Conservation (phyloP, 2,113 vertebrate genomes). For the Triplophysa rosa region DNA sequence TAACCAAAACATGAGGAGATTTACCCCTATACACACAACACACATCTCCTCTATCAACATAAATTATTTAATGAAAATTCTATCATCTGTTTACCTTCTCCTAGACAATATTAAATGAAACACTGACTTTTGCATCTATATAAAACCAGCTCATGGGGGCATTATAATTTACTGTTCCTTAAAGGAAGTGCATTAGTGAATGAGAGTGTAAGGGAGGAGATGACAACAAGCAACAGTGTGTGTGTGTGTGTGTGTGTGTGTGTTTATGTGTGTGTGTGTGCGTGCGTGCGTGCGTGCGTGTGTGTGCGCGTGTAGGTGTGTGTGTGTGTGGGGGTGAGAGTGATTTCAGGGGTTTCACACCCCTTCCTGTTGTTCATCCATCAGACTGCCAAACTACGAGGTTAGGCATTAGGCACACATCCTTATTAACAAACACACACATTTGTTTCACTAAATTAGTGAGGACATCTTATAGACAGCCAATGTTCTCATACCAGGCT, state of each 20-base stretch:
- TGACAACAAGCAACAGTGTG: background rate
- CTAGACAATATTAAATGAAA: background rate
- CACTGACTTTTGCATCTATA: background rate
- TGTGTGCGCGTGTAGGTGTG: too few species aligned
- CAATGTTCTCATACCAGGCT: too few species aligned
- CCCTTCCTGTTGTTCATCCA: constrained; percentile 30
- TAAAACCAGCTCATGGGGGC: background rate
- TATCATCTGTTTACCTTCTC: too few species aligned
- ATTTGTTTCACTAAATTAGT: too few species aligned
- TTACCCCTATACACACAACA: background rate
- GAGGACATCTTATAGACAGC: too few species aligned
- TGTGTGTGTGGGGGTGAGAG: too few species aligned
- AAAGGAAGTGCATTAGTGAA: constrained; percentile 21
- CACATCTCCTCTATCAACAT: background rate
- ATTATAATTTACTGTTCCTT: constrained; percentile 5
- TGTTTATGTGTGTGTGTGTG: too few species aligned
- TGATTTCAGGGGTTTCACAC: background rate
- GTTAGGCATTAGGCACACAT: constrained; percentile 3
- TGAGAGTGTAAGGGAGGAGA: background rate
- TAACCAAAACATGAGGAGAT: constrained; percentile 4
- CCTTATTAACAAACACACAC: background rate
- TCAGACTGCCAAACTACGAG: background rate
- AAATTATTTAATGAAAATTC: too few species aligned
- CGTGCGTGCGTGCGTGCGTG: too few species aligned
- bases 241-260: too few species aligned